A percentile compares a stretch with the other conserved stretches of the same genome.
These are phyloP conservation scores for Rugalucina vietnamica DNA, from an alignment of 2,888 invertebrate species.

Conservation along the genomic window DNA sequence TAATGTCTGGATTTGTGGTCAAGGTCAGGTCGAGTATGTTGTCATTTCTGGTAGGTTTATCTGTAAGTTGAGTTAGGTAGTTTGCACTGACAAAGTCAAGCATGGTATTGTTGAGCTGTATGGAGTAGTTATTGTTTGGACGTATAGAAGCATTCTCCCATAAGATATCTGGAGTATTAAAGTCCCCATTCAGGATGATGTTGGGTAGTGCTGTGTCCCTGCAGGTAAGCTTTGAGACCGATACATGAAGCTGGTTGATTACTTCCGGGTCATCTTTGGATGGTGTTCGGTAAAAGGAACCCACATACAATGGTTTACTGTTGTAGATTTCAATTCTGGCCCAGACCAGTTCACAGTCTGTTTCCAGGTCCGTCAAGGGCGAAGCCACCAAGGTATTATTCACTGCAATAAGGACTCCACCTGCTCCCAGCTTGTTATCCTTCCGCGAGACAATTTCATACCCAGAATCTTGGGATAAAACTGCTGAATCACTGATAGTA, in stretches of 20 bases:
- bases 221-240: constrained; percentile 26
- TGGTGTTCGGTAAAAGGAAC: constrained; percentile 13
- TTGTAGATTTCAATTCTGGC: neutral
- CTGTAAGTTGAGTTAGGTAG: constrained; percentile 38
- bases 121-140: constrained; percentile 24
- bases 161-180: constrained; percentile 30
- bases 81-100: constrained; percentile 39
- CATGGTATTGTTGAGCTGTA: constrained; percentile 23
- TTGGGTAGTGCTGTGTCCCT: constrained; percentile 24
- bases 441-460: constrained; percentile 22
- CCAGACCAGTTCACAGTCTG: neutral
- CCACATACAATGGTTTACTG: neutral
- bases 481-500: constrained; percentile 19
- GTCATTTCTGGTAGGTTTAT: constrained; percentile 24
- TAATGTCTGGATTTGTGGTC: too few relatives aligned
- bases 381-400: neutral
- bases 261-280: constrained; percentile 16
- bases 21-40: constrained; percentile 37
- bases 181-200: constrained; percentile 36
- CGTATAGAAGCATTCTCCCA: constrained; percentile 28
- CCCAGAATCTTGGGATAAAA: constrained; percentile 12
- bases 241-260: constrained; percentile 19
- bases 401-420: constrained; percentile 28
- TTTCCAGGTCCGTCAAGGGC: neutral
- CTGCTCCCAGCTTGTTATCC: constrained; percentile 32